phyloP scores from a whole-genome alignment of 2,888 invertebrate genomes.

The Coelinius sp. region DNA sequence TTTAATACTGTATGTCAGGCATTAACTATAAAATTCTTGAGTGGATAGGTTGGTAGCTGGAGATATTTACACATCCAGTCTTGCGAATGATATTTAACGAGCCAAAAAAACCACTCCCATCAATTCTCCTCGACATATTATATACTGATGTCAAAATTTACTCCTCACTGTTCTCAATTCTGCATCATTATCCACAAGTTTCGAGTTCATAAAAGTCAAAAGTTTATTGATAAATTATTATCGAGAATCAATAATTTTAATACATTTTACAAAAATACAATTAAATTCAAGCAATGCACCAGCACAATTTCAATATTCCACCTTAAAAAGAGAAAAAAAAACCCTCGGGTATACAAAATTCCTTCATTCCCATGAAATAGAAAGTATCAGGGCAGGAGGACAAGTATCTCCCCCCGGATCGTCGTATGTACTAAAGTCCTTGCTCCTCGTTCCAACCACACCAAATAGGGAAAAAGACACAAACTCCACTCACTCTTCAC shows the following conservation, averaged over 20 bases:
- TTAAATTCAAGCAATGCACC: too few species aligned
- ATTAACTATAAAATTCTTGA: conserved; percentile 32
- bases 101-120: conserved; percentile 51
- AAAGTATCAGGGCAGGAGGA: conserved; percentile 39
- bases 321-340: background rate
- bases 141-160: conserved; percentile 19
- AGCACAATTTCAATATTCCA: too few species aligned
- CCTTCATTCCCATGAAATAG: background rate
- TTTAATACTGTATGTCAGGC: conserved; percentile 3
- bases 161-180: background rate
- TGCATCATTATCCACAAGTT: background rate
- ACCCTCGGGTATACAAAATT: background rate
- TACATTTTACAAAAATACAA: too few species aligned
- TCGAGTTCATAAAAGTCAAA: background rate
- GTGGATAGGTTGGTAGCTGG: background rate
- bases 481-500: conserved; percentile 32
- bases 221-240: too few species aligned
- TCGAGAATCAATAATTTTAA: too few species aligned
- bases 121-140: conserved; percentile 43
- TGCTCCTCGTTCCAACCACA: conserved; percentile 33
- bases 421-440: conserved; percentile 32
- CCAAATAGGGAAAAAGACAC: conserved; percentile 45
- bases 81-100: conserved; percentile 46
- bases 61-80: conserved; percentile 4
- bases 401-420: conserved; percentile 44